Evolutionary conservation across 1,140 invertebrate species (phyloP).

Genomic region (Magallana gigas): DNA sequence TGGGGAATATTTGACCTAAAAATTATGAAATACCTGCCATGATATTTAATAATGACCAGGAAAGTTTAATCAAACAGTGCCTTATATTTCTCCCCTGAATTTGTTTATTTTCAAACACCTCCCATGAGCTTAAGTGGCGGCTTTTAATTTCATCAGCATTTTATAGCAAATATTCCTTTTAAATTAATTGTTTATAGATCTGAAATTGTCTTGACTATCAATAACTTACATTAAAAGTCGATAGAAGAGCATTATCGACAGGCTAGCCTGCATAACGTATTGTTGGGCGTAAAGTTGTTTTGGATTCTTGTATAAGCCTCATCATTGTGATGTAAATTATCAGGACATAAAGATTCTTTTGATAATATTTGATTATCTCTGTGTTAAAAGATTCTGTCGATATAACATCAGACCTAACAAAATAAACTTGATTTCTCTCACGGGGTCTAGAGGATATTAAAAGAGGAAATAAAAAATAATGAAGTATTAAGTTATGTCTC

Average conservation of each 20-base stretch:
- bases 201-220: constrained; percentile 29
- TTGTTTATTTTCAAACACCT: constrained; percentile 9
- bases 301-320: neutral
- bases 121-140: constrained; percentile 2
- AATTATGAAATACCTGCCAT: constrained; percentile 14
- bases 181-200: constrained; percentile 37
- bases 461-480: neutral
- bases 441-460: neutral
- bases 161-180: constrained; percentile 34
- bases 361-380: constrained; percentile 37
- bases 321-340: constrained; percentile 11
- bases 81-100: neutral
- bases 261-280: neutral
- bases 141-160: constrained; percentile 15
- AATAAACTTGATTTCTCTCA: constrained; percentile 24
- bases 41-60: neutral
- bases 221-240: constrained; percentile 22
- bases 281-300: neutral
- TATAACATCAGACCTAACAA: neutral
- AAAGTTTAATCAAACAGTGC: constrained; percentile 26
- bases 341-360: constrained; percentile 25
- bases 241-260: constrained; percentile 12
- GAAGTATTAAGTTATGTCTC: constrained; percentile 15
- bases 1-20: neutral
- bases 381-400: constrained; percentile 3